phyloP scores from a whole-genome alignment of 2,888 invertebrate genomes.

The Celastrina argiolus region DNA sequence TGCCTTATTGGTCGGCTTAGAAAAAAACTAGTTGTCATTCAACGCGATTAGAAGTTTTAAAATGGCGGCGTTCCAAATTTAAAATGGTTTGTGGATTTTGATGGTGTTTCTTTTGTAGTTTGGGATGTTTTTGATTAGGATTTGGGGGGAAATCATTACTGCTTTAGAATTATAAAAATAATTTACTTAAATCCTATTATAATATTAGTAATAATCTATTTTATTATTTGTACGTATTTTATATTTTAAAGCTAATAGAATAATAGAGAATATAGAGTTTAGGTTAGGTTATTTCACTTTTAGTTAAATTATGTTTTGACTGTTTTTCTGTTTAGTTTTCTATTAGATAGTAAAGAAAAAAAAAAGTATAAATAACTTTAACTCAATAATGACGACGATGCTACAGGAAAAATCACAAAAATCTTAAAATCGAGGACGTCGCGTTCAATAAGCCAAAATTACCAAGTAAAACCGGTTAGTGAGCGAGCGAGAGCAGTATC shows the following conservation, averaged over 20 bases:
- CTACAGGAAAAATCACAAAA: constrained; percentile 12
- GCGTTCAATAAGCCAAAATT: constrained; percentile 9
- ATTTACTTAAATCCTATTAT: no score
- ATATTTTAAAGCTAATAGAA: no score
- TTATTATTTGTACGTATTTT: no score
- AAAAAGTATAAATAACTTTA: background rate
- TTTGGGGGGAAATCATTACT: background rate
- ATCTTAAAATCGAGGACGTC: background rate
- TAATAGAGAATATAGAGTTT: no score
- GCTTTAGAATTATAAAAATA: no score
- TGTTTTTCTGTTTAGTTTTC: background rate
- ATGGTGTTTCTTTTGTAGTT: background rate
- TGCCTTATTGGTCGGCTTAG: constrained; percentile 29
- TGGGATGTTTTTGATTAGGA: background rate
- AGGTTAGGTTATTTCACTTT: no score
- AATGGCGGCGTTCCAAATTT: constrained; percentile 1
- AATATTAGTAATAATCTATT: no score
- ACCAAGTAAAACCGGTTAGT: constrained; percentile 5
- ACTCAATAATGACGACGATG: background rate
- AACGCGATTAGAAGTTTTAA: constrained; percentile 21
- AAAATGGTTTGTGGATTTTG: background rate
- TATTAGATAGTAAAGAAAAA: background rate
- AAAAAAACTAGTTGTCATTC: constrained; percentile 16
- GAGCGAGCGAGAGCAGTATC: background rate
- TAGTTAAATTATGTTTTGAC: no score